Base-by-base conservation (phyloP, 2,113 vertebrate genomes). In the Raja brachyura region DNA sequence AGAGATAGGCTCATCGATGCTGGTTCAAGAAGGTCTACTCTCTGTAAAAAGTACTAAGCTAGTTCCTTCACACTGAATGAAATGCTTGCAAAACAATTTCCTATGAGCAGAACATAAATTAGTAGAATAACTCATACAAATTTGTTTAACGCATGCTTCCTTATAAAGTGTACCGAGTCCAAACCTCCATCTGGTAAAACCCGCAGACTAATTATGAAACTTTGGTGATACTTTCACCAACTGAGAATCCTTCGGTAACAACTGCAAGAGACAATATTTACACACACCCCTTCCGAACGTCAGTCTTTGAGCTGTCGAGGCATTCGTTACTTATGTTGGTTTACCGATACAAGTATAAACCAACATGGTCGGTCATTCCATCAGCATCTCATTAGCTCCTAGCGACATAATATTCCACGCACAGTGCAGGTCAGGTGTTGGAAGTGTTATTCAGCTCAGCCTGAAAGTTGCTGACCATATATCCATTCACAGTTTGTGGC, bases 361-460 rank as follows among this genome's bases (percentile, higher is more conserved):
- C 11, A 20, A 74, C 18, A 73, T 48, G 39, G 39, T 48, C 88
- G 11, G 14, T 13, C 90, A 8, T 5, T 73, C 83, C 61, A 63
- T 0, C 56, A 63, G 25, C 48, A 20, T 73, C 31, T 73, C 88
- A 73, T 22, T 33, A 13, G n/a, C 63, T 48, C 39, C 39, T 28
- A 54, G 73, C 90, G 54, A 74, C 90, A 70, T 28, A 18, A 92
- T 92, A 92, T 25, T 73, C 90, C 90, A 92, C 48, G 68, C 90
- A 92, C 33, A 92, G 90, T 92, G 66, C 90, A 92, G 90, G 66
- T 48, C 33, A 54, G 25, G 66, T 92, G 31, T 59, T 88, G 83
- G 59, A 88, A 92, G 90, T 70, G 9, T 6, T 33, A 73, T 92
- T 33, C 10, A 22, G 68, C 20, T 74, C 90, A 73, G 18, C 39